Conservation (phyloP, 2,888 invertebrate species). For the Agriotes lineatus region DNA sequence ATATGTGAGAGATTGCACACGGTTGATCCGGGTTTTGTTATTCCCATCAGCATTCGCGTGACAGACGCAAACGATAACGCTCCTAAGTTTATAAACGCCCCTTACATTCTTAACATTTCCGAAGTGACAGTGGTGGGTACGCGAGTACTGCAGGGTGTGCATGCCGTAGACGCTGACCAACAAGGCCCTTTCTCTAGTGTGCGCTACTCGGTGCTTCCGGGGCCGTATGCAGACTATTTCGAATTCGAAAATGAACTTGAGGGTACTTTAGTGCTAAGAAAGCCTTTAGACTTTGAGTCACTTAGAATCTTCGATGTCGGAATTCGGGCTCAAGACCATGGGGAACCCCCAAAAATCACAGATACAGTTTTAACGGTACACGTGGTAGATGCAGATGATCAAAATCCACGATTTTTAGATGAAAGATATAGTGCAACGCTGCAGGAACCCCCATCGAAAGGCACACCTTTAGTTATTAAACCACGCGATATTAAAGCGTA, state of each 20-base stretch:
- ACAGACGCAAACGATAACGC: constrained; percentile 94
- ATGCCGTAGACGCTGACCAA: constrained; percentile 87
- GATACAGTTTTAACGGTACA: constrained; percentile 82
- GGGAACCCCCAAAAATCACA: constrained; percentile 81
- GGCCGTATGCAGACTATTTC: constrained; percentile 84
- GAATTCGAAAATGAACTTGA: constrained; percentile 89
- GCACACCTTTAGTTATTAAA: constrained; percentile 74
- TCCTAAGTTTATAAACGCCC: constrained; percentile 84
- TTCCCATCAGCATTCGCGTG: constrained; percentile 86
- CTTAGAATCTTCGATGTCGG: constrained; percentile 82
- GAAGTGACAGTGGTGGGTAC: constrained; percentile 82
- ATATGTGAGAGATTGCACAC: constrained; percentile 86
- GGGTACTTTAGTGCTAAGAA: constrained; percentile 83
- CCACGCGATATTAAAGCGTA: constrained; percentile 82
- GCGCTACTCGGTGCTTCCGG: constrained; percentile 84
- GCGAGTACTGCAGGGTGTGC: constrained; percentile 82
- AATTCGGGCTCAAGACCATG: constrained; percentile 84
- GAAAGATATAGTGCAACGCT: constrained; percentile 77
- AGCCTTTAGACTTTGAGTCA: constrained; percentile 86
- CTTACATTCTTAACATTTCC: constrained; percentile 85
- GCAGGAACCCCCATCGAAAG: constrained; percentile 74
- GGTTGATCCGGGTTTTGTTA: constrained; percentile 76
- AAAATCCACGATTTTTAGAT: constrained; percentile 85
- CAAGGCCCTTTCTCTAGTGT: constrained; percentile 90
- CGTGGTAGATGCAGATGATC: constrained; percentile 91